phyloP scores from a whole-genome alignment of 2,113 vertebrate species.

The Gobius niger region DNA sequence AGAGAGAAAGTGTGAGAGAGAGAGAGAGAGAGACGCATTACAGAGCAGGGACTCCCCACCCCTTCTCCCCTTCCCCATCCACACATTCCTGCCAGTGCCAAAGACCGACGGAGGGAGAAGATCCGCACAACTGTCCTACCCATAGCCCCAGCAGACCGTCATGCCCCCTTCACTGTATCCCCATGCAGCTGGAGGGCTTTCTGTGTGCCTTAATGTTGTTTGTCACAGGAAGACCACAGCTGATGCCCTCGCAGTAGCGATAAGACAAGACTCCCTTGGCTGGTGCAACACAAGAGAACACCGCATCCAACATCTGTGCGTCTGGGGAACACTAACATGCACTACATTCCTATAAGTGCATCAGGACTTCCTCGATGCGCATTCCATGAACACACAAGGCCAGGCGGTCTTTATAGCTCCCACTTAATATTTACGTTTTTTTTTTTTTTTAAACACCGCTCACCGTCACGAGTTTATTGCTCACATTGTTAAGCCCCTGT shows the following conservation, averaged over 20 bases:
- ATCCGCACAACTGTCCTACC: slow-evolving; percentile 50
- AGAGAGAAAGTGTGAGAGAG: neutral
- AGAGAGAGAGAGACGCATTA: slow-evolving; percentile 25
- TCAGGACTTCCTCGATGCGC: slow-evolving; percentile 58
- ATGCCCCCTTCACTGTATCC: slow-evolving; percentile 33
- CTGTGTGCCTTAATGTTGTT: slow-evolving; percentile 57
- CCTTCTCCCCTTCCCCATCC: slow-evolving; percentile 30
- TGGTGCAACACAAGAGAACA: slow-evolving; percentile 34
- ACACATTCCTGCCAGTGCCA: slow-evolving; percentile 75
- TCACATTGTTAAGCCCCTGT: slow-evolving; percentile 32
- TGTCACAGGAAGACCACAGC: slow-evolving; percentile 39
- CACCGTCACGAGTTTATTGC: slow-evolving; percentile 54
- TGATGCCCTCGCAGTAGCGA: slow-evolving; percentile 35
- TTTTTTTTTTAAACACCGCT: slow-evolving; percentile 63
- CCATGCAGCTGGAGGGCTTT: slow-evolving; percentile 54
- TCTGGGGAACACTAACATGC: slow-evolving; percentile 42
- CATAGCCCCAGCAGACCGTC: slow-evolving; percentile 50
- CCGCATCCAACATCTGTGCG: slow-evolving; percentile 34
- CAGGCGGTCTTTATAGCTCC: slow-evolving; percentile 57
- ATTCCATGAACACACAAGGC: slow-evolving; percentile 58
- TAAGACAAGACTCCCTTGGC: slow-evolving; percentile 31
- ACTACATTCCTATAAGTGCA: slow-evolving; percentile 59
- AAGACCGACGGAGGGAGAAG: slow-evolving; percentile 60
- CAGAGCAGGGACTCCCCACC: slow-evolving; percentile 54
- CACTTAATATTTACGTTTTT: slow-evolving; percentile 67